phyloP scores from a whole-genome alignment of 2,888 invertebrate species.

The Danaus chrysippus region DNA sequence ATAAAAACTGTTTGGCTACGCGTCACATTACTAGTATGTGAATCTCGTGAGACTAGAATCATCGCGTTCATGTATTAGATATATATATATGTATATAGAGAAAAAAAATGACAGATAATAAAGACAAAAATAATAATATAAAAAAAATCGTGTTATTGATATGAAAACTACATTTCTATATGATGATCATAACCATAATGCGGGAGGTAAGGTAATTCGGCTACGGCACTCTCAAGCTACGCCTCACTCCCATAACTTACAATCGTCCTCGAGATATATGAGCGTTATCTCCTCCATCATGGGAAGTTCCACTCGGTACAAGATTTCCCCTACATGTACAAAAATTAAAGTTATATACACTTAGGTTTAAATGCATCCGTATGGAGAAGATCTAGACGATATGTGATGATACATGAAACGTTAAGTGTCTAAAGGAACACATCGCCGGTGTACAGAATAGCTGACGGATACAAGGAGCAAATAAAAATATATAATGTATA shows the following conservation, averaged over 20 bases:
- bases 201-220: slow-evolving; percentile 77
- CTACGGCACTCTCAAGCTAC: slow-evolving; percentile 84
- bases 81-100: slow-evolving; percentile 12
- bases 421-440: not conserved
- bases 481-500: slow-evolving; percentile 44
- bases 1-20: slow-evolving; percentile 32
- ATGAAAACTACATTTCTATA: slow-evolving; percentile 79
- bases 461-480: slow-evolving; percentile 61
- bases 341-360: slow-evolving; percentile 78
- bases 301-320: slow-evolving; percentile 95
- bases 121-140: slow-evolving; percentile 60
- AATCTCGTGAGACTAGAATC: slow-evolving; percentile 55
- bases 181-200: slow-evolving; percentile 81
- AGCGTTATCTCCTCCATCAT: slow-evolving; percentile 96
- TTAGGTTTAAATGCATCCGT: slow-evolving; percentile 47
- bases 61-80: slow-evolving; percentile 70
- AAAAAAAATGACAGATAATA: slow-evolving; percentile 36
- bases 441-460: slow-evolving; percentile 42
- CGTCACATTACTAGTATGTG: slow-evolving; percentile 20
- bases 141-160: slow-evolving; percentile 61
- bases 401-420: slow-evolving; percentile 15
- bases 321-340: slow-evolving; percentile 88
- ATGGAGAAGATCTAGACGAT: slow-evolving; percentile 37
- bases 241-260: slow-evolving; percentile 82
- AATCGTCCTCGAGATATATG: slow-evolving; percentile 95